A percentile compares a stretch with the other conserved stretches of the same genome.
Evolutionary conservation across 2,888 invertebrate genomes (phyloP).

Genomic region (Hydroisotoma schaefferi): DNA sequence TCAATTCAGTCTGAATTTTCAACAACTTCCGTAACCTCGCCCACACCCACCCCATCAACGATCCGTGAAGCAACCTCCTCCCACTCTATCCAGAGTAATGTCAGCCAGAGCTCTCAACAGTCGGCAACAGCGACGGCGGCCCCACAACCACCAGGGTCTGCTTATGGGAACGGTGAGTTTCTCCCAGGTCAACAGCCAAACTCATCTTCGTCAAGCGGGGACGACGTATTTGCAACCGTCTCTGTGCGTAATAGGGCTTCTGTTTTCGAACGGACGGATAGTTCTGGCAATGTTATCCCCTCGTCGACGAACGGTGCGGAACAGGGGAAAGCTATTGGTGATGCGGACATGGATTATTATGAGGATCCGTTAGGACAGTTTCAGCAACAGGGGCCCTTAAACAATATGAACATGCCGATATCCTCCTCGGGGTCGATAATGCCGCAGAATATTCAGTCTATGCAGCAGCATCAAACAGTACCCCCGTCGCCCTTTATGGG

Average conservation of each 20-base stretch:
- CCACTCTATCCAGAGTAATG: too few species aligned
- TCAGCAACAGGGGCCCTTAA: constrained; percentile 7
- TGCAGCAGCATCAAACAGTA: constrained; percentile 20
- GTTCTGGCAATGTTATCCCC: constrained; percentile 9
- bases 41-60: constrained; percentile 11
- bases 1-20: constrained; percentile 47
- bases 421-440: neutral
- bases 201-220: constrained; percentile 33
- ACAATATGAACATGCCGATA: neutral
- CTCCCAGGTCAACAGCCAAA: constrained; percentile 17
- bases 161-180: constrained; percentile 27
- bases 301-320: constrained; percentile 30
- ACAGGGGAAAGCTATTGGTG: constrained; percentile 1
- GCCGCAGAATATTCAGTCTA: constrained; percentile 3
- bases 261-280: constrained; percentile 34
- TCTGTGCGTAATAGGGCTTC: constrained; percentile 43
- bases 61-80: too few species aligned
- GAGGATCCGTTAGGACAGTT: constrained; percentile 3
- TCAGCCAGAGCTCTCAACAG: neutral
- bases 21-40: constrained; percentile 45
- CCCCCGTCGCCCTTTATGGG: constrained; percentile 44
- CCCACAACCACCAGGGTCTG: neutral
- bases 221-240: constrained; percentile 44
- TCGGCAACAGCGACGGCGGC: neutral
- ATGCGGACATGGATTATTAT: constrained; percentile 10